Percentiles rank a stretch among this genome's conserved stretches.
Conservation (phyloP, 1,140 invertebrate species). For the Lerema accius region DNA sequence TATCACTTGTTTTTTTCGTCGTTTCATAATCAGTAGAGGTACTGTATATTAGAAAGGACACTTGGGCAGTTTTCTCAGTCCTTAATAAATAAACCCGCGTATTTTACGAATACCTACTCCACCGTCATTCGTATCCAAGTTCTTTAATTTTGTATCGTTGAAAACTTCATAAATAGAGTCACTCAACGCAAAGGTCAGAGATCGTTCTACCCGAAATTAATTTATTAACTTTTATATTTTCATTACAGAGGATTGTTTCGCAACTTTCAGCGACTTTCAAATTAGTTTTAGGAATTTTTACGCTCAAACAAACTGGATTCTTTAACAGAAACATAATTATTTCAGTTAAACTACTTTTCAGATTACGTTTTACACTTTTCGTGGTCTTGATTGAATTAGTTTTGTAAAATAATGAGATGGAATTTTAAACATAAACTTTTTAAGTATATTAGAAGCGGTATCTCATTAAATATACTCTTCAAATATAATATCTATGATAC, state of each 20-base stretch:
- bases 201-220: slow-evolving; percentile 25
- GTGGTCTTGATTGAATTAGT: not conserved
- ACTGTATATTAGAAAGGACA: no score
- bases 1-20: no score
- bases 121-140: not conserved
- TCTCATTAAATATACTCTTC: no score
- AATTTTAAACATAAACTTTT: no score
- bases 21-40: no score
- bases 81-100: no score
- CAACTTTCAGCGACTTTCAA: slow-evolving; percentile 22
- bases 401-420: slow-evolving; percentile 11
- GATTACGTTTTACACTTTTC: not conserved
- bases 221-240: slow-evolving; percentile 33
- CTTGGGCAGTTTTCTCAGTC: no score
- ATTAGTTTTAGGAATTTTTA: slow-evolving; percentile 24
- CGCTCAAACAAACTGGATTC: slow-evolving; percentile 8
- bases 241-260: slow-evolving; percentile 17
- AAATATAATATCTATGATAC: no score
- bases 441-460: no score
- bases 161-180: slow-evolving; percentile 14
- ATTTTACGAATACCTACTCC: no score
- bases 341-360: slow-evolving; percentile 10
- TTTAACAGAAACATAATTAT: slow-evolving; percentile 22
- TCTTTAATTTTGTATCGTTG: not conserved
- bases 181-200: slow-evolving; percentile 18